These are phyloP conservation scores for Caenorhabditis sulstoni DNA, from an alignment of 2,888 invertebrate species.

Conservation along the genomic window DNA sequence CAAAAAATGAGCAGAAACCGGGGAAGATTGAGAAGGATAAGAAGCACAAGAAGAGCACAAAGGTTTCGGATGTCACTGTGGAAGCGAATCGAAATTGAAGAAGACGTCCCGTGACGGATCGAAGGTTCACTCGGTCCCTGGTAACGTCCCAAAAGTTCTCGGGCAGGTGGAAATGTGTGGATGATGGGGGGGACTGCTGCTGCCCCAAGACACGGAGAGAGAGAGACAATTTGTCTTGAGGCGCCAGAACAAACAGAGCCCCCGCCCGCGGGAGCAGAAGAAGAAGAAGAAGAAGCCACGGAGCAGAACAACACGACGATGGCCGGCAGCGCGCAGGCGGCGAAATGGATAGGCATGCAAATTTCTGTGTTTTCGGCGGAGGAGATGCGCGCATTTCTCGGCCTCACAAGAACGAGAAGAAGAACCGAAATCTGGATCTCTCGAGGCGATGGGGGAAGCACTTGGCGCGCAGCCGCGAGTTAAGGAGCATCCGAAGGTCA, in stretches of 20 bases:
- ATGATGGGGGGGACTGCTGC: conserved; percentile 39
- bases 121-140: not conserved
- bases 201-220: conserved; percentile 25
- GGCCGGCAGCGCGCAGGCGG: conserved; percentile 14
- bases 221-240: conserved; percentile 50
- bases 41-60: conserved; percentile 9
- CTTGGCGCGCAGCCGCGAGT: conserved; percentile 33
- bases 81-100: conserved; percentile 32
- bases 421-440: conserved; percentile 39
- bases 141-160: no score
- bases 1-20: conserved; percentile 41
- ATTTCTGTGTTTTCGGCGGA: conserved; percentile 18
- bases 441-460: conserved; percentile 20
- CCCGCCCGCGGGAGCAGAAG: conserved; percentile 29
- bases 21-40: conserved; percentile 22
- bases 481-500: conserved; percentile 40
- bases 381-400: conserved; percentile 20
- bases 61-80: conserved; percentile 50
- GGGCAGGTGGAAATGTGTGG: conserved; percentile 39
- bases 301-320: conserved; percentile 45
- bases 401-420: not conserved
- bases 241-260: conserved; percentile 46
- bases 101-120: conserved; percentile 8
- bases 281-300: conserved; percentile 10
- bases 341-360: conserved; percentile 54